phyloP scores from a whole-genome alignment of 2,888 invertebrate genomes.

The Spilosoma lubricipeda region DNA sequence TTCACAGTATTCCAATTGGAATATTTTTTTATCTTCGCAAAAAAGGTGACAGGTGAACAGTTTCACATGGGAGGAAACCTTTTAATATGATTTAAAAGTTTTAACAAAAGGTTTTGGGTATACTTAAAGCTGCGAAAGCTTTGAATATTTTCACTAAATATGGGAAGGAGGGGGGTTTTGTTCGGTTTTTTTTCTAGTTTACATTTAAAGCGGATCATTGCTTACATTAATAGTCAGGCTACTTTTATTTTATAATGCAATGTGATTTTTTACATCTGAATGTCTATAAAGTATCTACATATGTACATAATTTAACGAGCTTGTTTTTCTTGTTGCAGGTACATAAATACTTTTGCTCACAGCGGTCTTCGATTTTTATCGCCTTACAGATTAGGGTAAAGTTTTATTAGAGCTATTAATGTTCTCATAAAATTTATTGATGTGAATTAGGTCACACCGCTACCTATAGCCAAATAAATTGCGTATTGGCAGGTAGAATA shows the following conservation, averaged over 20 bases:
- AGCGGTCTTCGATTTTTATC: conserved; percentile 58
- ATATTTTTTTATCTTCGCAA: conserved; percentile 53
- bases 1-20: conserved; percentile 33
- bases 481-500: neutral
- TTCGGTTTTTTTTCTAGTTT: conserved; percentile 23
- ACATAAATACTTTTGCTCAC: conserved; percentile 56
- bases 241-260: neutral
- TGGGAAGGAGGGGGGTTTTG: conserved; percentile 21
- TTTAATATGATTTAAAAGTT: conserved; percentile 66
- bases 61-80: conserved; percentile 62
- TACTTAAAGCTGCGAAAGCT: conserved; percentile 54
- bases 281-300: neutral
- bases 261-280: neutral
- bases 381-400: conserved; percentile 52
- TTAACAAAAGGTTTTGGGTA: conserved; percentile 53
- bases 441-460: conserved; percentile 22
- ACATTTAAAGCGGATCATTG: neutral
- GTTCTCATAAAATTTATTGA: conserved; percentile 44
- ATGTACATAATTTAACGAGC: conserved; percentile 57
- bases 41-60: conserved; percentile 56
- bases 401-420: conserved; percentile 57
- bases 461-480: neutral
- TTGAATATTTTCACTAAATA: conserved; percentile 47
- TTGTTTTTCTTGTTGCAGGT: conserved; percentile 75
- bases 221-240: neutral